Base-by-base conservation (phyloP, 1,140 invertebrate genomes). In the Hermatobates lingyangjiaoensis region DNA sequence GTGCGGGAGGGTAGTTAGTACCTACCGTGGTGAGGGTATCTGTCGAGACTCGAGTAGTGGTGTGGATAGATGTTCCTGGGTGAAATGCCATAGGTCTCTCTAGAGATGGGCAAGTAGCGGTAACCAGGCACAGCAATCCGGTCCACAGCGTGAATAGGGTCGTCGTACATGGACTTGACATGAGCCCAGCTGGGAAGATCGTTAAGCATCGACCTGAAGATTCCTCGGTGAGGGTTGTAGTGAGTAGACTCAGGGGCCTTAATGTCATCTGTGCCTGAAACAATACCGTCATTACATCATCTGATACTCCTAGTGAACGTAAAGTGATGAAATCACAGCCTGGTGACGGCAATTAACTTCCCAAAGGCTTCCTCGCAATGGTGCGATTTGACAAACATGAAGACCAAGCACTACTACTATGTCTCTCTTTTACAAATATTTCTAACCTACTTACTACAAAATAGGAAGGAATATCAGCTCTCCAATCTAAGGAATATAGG, bases 61-160 rank as follows among this genome's bases (percentile, higher is more conserved):
- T 84, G 81, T 57, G 82, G 79, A 66, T 84, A 86, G 72, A 88
- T 80, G 64, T 81, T 75, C 66, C 84, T 75, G 56, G 85, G 84
- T 54, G 83, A 82, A 68, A 86, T 86, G 54, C 85, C 85, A 68
- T 89, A 89, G 61, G 79, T 83, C 62, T 89, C 84, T 59, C 85
- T 78, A 65, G 85, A 83, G 57, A 89, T 79, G 57, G 85, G 85
- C 64, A 85, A 71, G 70, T 89, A 89, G 70, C 83, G 80, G 75
- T 89, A 88, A 65, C 83, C 83, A 63, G 82, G 81, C 45, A 80
- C 77, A 61, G 78, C 74, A 71, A 87, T 85, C 67, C 84, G 80
- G 66, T 87, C 83, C 57, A 75, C 74, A 55, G 83, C 80, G 61
- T 73, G 76, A 53, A 76, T 66, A 54, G 84, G 83, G 61, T 86